Base-by-base conservation (phyloP, 1,140 invertebrate genomes). In the Hermetia illucens region DNA sequence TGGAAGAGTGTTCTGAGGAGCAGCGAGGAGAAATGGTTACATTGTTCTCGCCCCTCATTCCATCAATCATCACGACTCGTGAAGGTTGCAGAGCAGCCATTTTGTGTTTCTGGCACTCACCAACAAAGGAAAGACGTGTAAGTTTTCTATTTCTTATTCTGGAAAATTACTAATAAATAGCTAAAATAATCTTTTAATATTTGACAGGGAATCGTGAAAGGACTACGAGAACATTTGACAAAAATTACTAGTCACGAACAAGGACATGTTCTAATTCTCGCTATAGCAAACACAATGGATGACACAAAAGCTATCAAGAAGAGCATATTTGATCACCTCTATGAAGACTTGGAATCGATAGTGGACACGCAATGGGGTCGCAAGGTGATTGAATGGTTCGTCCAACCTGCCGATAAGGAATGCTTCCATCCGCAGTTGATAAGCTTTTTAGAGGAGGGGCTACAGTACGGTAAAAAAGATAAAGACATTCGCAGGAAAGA, bases 231-330 rank as follows among this genome's bases (percentile, higher is more conserved):
- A 32, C 77, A 91, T 61, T 68, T 90, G 3, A 63, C 77, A 9
- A 77, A 84, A 42, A 71, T 93, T 8, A 76, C 78, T 16, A 75
- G 71, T 22, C 89, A 93, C 44, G 86, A 95, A 58, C 75, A 88
- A 51, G 89, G 88, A 0, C 80, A 91, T 55, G 61, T 85, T 15
- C 73, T 88, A 6, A 57, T 96, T 21, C 64, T 94, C 38, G 75
- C 84, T 1, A 66, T 95, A 32, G 77, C 95, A 44, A 90, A 95
- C 55, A 70, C 72, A n/a, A 77, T 92, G 1, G 93, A 97, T 62
- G 91, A 97, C 50, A 96, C 91, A 3, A 79, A 88, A 33, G 62
- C 95, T 1, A 67, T 94, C 16, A 82, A 82, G 45, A 94, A 95
- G 63, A 74, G 77, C 10, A 72, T 87, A 30, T 61, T 87, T 15